A percentile compares a stretch with the other conserved stretches of the same genome.
These are phyloP conservation scores for Naja naja DNA, from an alignment of 2,113 vertebrate genomes.

Conservation along the genomic window DNA sequence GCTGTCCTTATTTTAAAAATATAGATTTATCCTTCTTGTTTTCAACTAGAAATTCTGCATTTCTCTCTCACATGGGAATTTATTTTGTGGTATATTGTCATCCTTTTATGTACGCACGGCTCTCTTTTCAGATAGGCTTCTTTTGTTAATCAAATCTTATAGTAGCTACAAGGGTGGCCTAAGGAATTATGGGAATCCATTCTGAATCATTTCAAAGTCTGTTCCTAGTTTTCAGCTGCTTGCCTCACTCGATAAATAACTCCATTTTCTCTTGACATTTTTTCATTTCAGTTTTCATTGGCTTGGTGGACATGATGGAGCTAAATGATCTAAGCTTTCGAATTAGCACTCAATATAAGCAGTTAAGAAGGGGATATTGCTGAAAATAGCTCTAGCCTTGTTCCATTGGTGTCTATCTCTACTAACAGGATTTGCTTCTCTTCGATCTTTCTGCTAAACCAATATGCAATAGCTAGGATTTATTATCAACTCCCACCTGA, in stretches of 20 bases:
- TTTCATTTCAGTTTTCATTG: conserved; percentile 7
- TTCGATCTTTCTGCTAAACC: background rate
- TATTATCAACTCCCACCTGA: too few species aligned
- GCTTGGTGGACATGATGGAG: background rate
- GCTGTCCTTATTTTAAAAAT: background rate
- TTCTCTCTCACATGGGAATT: background rate
- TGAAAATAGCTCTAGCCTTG: background rate
- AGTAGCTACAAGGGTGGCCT: background rate
- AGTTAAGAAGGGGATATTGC: background rate
- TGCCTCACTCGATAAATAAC: conserved; percentile 32
- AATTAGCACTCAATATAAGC: background rate
- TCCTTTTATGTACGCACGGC: background rate
- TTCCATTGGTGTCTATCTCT: background rate
- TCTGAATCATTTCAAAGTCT: background rate
- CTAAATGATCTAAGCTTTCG: background rate
- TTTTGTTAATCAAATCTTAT: background rate
- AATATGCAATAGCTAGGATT: background rate
- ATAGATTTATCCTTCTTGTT: background rate
- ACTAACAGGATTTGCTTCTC: background rate
- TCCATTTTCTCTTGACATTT: conserved; percentile 41
- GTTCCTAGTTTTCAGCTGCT: conserved; percentile 6
- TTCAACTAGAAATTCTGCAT: background rate
- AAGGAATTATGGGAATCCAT: background rate
- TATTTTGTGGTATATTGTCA: background rate
- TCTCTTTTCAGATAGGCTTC: background rate